Base-by-base conservation (phyloP, 2,113 vertebrate species). In the Numenius arquata region DNA sequence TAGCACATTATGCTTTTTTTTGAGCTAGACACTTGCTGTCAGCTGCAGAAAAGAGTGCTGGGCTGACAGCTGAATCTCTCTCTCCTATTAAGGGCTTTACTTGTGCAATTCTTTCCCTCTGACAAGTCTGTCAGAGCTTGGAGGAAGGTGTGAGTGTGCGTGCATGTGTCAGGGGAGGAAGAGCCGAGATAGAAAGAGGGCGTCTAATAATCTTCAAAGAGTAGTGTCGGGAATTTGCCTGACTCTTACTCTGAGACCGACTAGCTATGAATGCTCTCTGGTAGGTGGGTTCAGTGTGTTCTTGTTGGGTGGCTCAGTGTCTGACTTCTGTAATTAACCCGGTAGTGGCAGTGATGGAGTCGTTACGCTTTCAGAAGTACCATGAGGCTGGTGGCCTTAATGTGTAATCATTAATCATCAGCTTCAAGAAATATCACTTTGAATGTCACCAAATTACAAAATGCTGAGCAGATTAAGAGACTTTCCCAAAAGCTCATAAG, bases 61-160 rank as follows among this genome's bases (percentile, higher is more conserved):
- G 83, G 90, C 74, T 91, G 86, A 89, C 90, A 95, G 89, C 45
- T 95, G 89, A 87, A 91, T 78, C 29, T 74, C 70, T 80, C 58
- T 61, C 88, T 84, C 76, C 77, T 73, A 47, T 81, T 80, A 89
- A 92, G 67, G 67, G 38, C 38, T 83, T 59, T 73, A 45, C 80
- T 81, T 79, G 80, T 91, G 81, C 86, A 87, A 55, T 70, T 91
- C 71, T 81, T 75, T 79, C 82, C n/a, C 58, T 89, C 81, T 95
- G 66, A 96, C 59, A 91, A 86, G 47, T 41, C 86, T 93, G 88
- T 82, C 89, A 91, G 59, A 93, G 58, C 70, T n/a, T 75, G 90
- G 84, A 85, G 77, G 86, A 95, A 40, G 66, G 87, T 82, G 94
- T 63, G 76, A 90, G 72, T 12, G 9, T 48, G 9, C 43, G 36